Conservation (phyloP, 1,140 invertebrate genomes). For the Vanessa tameamea region DNA sequence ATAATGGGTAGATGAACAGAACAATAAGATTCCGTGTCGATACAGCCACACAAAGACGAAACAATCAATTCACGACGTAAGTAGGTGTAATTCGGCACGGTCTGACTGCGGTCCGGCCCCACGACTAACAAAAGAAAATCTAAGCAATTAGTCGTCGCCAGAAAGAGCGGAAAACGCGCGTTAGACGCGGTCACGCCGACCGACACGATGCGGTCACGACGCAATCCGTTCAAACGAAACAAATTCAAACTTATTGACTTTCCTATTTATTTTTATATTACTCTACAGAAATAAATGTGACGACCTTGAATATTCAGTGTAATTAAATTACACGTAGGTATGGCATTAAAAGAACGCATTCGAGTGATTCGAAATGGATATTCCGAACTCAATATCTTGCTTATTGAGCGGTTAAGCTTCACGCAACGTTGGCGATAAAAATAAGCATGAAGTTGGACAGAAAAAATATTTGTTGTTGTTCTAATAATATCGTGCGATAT, state of each 20-base stretch:
- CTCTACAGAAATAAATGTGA: slow-evolving; percentile 30
- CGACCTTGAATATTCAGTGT: slow-evolving; percentile 32
- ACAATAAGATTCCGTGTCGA: slow-evolving; percentile 72
- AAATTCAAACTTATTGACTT: slow-evolving; percentile 48
- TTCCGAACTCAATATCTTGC: slow-evolving; percentile 31
- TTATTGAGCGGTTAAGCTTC: slow-evolving; percentile 59
- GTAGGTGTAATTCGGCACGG: slow-evolving; percentile 78
- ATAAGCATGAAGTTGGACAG: slow-evolving; percentile 36
- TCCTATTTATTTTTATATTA: slow-evolving; percentile 22
- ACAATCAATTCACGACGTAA: slow-evolving; percentile 79
- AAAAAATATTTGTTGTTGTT: slow-evolving; percentile 51
- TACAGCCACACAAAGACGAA: slow-evolving; percentile 75
- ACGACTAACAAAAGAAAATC: slow-evolving; percentile 80
- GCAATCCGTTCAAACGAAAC: slow-evolving; percentile 38
- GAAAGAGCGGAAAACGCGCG: slow-evolving; percentile 79
- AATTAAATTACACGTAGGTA: slow-evolving; percentile 38
- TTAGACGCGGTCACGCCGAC: slow-evolving; percentile 75
- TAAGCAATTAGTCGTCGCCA: slow-evolving; percentile 80
- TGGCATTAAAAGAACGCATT: slow-evolving; percentile 22
- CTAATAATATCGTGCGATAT: slow-evolving; percentile 44
- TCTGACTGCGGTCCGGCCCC: slow-evolving; percentile 65
- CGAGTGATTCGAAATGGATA: slow-evolving; percentile 27
- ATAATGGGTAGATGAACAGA: slow-evolving; percentile 65
- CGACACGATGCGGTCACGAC: slow-evolving; percentile 60
- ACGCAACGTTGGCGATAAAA: slow-evolving; percentile 44